Conservation (phyloP, 2,113 vertebrate genomes). For the Cryptomyrus ogoouensis region DNA sequence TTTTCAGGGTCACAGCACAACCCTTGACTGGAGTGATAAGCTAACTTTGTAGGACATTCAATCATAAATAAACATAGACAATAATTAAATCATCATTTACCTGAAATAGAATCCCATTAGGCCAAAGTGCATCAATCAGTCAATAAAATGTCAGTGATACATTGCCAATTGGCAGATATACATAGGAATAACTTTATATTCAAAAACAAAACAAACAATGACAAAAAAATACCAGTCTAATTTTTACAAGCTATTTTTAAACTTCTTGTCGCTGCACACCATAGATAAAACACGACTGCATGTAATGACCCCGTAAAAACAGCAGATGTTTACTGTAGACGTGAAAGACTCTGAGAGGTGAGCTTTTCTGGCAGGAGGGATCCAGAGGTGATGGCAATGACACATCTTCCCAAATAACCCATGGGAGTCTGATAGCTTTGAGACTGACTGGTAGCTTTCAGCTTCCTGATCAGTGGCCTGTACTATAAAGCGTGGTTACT, state of each 20-base stretch:
- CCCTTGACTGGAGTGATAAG: not conserved
- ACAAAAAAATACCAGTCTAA: not conserved
- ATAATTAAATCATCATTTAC: not conserved
- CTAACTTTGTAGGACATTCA: not conserved
- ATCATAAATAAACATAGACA: not conserved
- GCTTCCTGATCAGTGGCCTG: not conserved
- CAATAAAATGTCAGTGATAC: not conserved
- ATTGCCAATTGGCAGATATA: not conserved
- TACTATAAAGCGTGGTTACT: no score
- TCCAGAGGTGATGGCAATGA: not conserved
- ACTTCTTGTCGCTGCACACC: no score
- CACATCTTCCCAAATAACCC: not conserved
- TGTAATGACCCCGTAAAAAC: not conserved
- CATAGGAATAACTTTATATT: not conserved
- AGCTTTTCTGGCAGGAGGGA: not conserved
- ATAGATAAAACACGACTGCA: not conserved
- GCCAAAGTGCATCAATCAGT: not conserved
- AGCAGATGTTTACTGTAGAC: not conserved
- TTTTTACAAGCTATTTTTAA: not conserved
- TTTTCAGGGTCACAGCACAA: not conserved
- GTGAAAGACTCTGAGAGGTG: not conserved
- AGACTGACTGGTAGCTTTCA: not conserved
- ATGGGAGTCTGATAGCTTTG: not conserved
- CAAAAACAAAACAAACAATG: not conserved
- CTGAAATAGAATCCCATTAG: not conserved